Conservation (phyloP, 2,888 invertebrate genomes). For the Ectobius pallidus region DNA sequence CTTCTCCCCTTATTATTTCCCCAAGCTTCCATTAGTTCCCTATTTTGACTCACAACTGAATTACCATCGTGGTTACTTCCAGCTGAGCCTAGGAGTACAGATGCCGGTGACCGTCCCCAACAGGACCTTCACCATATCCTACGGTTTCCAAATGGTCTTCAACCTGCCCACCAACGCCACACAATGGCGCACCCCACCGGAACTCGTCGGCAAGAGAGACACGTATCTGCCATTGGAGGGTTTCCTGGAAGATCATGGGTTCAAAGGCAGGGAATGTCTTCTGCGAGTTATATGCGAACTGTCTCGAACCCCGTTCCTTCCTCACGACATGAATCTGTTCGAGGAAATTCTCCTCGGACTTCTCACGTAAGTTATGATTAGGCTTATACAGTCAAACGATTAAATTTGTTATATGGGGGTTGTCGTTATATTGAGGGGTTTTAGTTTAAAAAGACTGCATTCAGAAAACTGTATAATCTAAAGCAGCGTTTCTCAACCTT, state of each 20-base stretch:
- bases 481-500: no score
- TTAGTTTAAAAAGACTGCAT: no score
- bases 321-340: conserved; percentile 66
- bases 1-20: no score
- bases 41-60: no score
- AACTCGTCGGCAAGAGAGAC: neutral
- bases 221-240: conserved; percentile 43
- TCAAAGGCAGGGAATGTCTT: conserved; percentile 72
- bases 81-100: conserved; percentile 63
- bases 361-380: conserved; percentile 66
- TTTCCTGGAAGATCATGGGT: conserved; percentile 61
- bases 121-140: conserved; percentile 67
- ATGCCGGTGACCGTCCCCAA: conserved; percentile 62
- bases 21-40: no score
- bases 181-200: conserved; percentile 57
- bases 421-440: no score
- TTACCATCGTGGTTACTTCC: no score
- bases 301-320: conserved; percentile 69
- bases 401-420: no score
- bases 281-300: conserved; percentile 79
- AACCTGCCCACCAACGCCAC: conserved; percentile 67
- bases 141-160: conserved; percentile 71
- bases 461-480: no score
- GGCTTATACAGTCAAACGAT: no score
- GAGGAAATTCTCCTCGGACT: conserved; percentile 77